phyloP scores from a whole-genome alignment of 2,888 invertebrate genomes.

The Drosophila infuscata region DNA sequence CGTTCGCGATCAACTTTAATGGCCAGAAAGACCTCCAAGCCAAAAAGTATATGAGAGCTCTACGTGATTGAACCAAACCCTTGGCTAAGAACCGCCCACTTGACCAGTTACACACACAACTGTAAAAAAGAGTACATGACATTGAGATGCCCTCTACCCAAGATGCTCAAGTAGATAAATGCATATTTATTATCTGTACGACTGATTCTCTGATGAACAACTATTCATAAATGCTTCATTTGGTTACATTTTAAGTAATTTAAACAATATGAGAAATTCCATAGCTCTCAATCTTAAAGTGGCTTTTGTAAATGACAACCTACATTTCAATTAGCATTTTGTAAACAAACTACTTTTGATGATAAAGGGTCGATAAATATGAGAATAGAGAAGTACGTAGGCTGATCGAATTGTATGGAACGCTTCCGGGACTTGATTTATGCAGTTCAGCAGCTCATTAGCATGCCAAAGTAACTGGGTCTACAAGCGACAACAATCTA shows the following conservation, averaged over 20 bases:
- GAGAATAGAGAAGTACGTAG: slow-evolving; percentile 12
- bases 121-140: background rate
- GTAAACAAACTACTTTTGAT: background rate
- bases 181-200: background rate
- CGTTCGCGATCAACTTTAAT: slow-evolving; percentile 53
- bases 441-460: slow-evolving; percentile 18
- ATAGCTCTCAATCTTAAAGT: background rate
- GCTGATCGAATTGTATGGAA: slow-evolving; percentile 33
- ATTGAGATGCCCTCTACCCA: background rate
- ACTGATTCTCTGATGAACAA: background rate
- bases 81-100: slow-evolving; percentile 37
- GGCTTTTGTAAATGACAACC: background rate
- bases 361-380: slow-evolving; percentile 3
- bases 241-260: background rate
- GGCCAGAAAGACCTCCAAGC: slow-evolving; percentile 59
- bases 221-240: background rate
- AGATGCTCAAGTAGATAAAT: background rate
- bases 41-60: background rate
- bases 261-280: background rate
- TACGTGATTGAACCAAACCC: slow-evolving; percentile 57
- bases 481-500: background rate
- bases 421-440: slow-evolving; percentile 36
- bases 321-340: background rate
- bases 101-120: slow-evolving; percentile 5
- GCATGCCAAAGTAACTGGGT: slow-evolving; percentile 11